Evolutionary conservation across 2,113 vertebrate genomes (phyloP).

Genomic region (Mobula hypostoma): DNA sequence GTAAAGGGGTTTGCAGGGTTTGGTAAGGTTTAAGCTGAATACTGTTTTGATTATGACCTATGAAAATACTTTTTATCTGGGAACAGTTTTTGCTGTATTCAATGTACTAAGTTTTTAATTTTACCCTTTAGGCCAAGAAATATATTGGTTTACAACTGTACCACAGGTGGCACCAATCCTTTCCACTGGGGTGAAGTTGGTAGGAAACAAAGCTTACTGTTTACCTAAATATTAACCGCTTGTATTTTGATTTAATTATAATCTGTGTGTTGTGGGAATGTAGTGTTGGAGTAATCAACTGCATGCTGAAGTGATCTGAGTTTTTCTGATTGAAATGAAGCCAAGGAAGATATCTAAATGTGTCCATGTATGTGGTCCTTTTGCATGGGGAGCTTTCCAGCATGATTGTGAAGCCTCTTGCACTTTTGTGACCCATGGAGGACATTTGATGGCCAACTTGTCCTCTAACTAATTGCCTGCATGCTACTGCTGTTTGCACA

Average conservation of each 20-base stretch:
- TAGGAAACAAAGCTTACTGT: conserved; percentile 58
- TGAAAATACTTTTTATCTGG: background rate
- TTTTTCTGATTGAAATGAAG: background rate
- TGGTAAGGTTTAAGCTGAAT: background rate
- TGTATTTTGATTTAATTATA: background rate
- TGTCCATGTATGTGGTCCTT: background rate
- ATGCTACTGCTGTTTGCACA: background rate
- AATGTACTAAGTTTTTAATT: conserved; percentile 22
- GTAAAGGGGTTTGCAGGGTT: background rate
- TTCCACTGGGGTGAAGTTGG: conserved; percentile 98
- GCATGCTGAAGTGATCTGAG: background rate
- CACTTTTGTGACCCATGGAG: background rate
- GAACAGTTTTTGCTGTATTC: background rate
- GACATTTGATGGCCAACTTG: background rate
- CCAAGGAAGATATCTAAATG: background rate
- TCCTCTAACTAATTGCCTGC: conserved; percentile 1
- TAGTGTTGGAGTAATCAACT: background rate
- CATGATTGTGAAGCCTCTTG: conserved; percentile 2
- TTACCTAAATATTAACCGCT: conserved; percentile 37
- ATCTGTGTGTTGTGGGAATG: background rate
- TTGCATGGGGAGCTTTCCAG: background rate
- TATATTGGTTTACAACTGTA: conserved; percentile 92
- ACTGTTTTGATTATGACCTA: background rate
- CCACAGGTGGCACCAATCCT: conserved; percentile 91
- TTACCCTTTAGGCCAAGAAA: conserved; percentile 69